Percentiles rank a stretch among this genome's conserved stretches.
These are phyloP conservation scores for Fissipunctia ypsillon DNA, from an alignment of 2,888 invertebrate genomes.

Conservation along the genomic window DNA sequence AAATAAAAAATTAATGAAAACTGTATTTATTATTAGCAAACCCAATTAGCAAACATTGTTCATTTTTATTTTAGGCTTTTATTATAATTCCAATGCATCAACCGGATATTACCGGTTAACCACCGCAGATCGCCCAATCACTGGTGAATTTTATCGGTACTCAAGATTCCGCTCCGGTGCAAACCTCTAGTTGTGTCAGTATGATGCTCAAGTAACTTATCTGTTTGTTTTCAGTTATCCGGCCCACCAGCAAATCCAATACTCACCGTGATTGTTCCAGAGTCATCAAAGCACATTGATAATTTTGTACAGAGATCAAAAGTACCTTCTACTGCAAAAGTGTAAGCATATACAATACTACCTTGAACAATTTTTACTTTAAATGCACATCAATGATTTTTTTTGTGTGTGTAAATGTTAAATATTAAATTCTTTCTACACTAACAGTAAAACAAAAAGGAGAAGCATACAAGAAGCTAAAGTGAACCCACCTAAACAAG, in stretches of 20 bases:
- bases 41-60: too few relatives aligned
- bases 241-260: constrained; percentile 77
- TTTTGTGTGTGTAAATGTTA: background rate
- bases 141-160: too few relatives aligned
- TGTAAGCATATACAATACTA: constrained; percentile 73
- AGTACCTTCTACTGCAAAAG: constrained; percentile 71
- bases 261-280: constrained; percentile 82
- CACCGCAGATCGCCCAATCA: too few relatives aligned
- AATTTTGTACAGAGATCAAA: constrained; percentile 84
- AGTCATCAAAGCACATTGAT: constrained; percentile 84
- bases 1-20: too few relatives aligned
- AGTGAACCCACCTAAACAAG: constrained; percentile 37
- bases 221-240: constrained; percentile 74
- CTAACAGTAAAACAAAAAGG: constrained; percentile 82
- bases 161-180: too few relatives aligned
- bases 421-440: constrained; percentile 7
- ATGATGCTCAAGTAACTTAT: background rate
- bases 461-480: constrained; percentile 76
- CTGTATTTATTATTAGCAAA: too few relatives aligned
- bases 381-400: background rate
- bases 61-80: too few relatives aligned
- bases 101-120: too few relatives aligned
- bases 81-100: too few relatives aligned
- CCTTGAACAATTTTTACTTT: background rate
- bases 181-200: too few relatives aligned